Conservation (phyloP, 2,113 vertebrate species). For the Brachirus orientalis region DNA sequence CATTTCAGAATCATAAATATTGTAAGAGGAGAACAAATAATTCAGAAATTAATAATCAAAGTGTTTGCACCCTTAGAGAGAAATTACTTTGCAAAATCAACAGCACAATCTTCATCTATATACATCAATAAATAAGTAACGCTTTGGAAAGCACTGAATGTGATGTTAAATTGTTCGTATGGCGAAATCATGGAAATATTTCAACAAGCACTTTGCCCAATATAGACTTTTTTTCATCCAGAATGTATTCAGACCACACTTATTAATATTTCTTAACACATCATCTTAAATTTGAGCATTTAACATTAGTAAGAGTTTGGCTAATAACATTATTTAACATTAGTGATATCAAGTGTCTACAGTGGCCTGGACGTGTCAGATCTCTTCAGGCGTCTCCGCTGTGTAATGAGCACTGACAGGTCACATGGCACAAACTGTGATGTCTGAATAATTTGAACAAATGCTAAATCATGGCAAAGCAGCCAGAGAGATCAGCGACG, state of each 20-base stretch:
- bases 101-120: conserved; percentile 21
- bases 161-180: neutral
- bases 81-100: conserved; percentile 49
- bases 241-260: neutral
- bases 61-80: conserved; percentile 43
- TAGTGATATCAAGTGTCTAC: neutral
- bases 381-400: conserved; percentile 28
- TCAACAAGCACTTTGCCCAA: neutral
- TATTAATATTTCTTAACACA: neutral
- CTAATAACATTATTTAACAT: neutral
- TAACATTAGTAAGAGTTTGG: no score
- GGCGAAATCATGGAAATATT: neutral
- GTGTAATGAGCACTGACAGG: conserved; percentile 63
- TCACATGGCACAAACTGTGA: conserved; percentile 72
- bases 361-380: conserved; percentile 34
- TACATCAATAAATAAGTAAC: conserved; percentile 43
- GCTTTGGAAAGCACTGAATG: conserved; percentile 10
- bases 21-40: conserved; percentile 75
- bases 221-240: neutral
- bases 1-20: conserved; percentile 77
- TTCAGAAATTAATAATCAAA: conserved; percentile 73
- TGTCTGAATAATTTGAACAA: conserved; percentile 77
- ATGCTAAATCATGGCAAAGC: conserved; percentile 76
- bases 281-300: conserved; percentile 1
- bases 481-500: conserved; percentile 62